phyloP scores from a whole-genome alignment of 2,797 vertebrate species.

The Momotus momota region DNA sequence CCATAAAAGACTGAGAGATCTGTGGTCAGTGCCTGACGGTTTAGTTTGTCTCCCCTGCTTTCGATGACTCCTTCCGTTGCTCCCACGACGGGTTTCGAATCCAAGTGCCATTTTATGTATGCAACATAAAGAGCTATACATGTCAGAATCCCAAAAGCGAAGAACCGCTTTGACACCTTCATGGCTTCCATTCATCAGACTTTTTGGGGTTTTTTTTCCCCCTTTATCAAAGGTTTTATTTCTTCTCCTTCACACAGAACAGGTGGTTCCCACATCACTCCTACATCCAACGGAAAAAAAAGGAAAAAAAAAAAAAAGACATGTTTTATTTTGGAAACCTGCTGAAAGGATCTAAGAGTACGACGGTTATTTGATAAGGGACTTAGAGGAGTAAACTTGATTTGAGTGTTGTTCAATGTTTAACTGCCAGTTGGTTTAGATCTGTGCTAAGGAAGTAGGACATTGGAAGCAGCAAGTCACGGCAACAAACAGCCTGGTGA shows the following conservation, averaged over 20 bases:
- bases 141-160: slow-evolving; percentile 78
- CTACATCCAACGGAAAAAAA: slow-evolving; percentile 13
- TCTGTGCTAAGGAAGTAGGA: not conserved
- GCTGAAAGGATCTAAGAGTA: not conserved
- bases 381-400: not conserved
- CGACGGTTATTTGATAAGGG: not conserved
- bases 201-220: not conserved
- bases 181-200: slow-evolving; percentile 77
- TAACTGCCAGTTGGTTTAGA: not conserved
- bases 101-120: slow-evolving; percentile 85
- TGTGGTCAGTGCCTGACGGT: not conserved
- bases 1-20: slow-evolving; percentile 82
- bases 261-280: not conserved
- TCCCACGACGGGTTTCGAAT: slow-evolving; percentile 29
- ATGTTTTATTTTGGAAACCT: not conserved
- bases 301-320: not conserved
- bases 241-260: slow-evolving; percentile 45
- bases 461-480: not conserved
- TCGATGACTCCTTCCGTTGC: slow-evolving; percentile 30
- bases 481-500: not conserved
- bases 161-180: slow-evolving; percentile 87
- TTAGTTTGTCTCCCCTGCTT: slow-evolving; percentile 4
- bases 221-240: not conserved
- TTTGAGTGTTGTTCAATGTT: not conserved
- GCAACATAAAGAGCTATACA: slow-evolving; percentile 86